A percentile compares a stretch with the other conserved stretches of the same genome.
phyloP scores from a whole-genome alignment of 2,888 invertebrate species.

The Trichogramma dendrolimi region DNA sequence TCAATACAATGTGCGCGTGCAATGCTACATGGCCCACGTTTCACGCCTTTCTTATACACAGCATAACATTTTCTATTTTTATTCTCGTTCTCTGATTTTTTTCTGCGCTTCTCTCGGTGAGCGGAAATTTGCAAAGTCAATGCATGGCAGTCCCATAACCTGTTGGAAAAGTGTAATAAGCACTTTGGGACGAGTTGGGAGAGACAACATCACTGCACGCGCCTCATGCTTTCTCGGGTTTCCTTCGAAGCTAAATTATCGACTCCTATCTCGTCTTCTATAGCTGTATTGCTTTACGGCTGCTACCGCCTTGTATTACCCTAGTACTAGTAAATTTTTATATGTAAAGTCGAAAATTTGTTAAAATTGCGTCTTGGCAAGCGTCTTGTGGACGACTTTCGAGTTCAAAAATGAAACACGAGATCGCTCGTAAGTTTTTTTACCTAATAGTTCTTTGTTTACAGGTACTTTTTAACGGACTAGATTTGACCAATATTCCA shows the following conservation, averaged over 20 bases:
- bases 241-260: conserved; percentile 23
- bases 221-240: conserved; percentile 17
- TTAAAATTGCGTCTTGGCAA: too few species aligned
- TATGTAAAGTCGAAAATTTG: too few species aligned
- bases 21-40: background rate
- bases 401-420: too few species aligned
- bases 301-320: background rate
- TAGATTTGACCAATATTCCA: too few species aligned
- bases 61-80: too few species aligned
- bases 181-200: conserved; percentile 20
- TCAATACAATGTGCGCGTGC: conserved; percentile 26
- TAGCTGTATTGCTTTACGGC: background rate
- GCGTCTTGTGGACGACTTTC: too few species aligned
- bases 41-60: conserved; percentile 2
- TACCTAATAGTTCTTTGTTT: too few species aligned
- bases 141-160: background rate
- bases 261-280: conserved; percentile 7
- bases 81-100: too few species aligned
- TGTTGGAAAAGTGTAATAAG: conserved; percentile 24
- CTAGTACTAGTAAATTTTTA: background rate
- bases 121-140: background rate
- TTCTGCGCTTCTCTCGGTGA: background rate
- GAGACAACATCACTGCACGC: conserved; percentile 21
- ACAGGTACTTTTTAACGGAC: too few species aligned
- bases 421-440: too few species aligned